Percentiles rank a stretch among this genome's conserved stretches.
Conservation (phyloP, 1,140 invertebrate species). For the Papilio dardanus region DNA sequence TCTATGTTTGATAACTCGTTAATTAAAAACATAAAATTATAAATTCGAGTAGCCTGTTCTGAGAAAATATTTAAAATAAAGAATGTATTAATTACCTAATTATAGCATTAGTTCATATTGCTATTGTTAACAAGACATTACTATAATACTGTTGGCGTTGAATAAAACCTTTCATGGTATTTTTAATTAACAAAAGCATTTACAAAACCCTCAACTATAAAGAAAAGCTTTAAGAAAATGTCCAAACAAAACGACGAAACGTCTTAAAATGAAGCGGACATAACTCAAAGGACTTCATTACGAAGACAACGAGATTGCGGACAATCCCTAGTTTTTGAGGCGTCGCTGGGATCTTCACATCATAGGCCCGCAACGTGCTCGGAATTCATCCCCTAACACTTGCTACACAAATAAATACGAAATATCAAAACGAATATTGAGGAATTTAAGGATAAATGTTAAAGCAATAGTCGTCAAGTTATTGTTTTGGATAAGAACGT, state of each 20-base stretch:
- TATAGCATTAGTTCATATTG: no score
- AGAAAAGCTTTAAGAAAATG: not conserved
- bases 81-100: no score
- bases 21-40: constrained; percentile 32
- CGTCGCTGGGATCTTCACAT: constrained; percentile 44
- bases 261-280: constrained; percentile 37
- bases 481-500: no score
- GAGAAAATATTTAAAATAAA: no score
- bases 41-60: not conserved
- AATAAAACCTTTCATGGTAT: not conserved
- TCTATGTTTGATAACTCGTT: not conserved
- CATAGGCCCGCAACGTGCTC: constrained; percentile 47
- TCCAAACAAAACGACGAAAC: constrained; percentile 18
- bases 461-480: no score
- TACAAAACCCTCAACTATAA: not conserved
- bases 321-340: constrained; percentile 41
- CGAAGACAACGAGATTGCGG: constrained; percentile 48
- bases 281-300: constrained; percentile 47
- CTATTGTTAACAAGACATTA: no score
- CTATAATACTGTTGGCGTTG: no score
- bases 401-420: not conserved
- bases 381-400: constrained; percentile 47
- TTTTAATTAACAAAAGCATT: not conserved
- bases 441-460: no score
- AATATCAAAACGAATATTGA: not conserved